phyloP scores from a whole-genome alignment of 2,888 invertebrate genomes.

The Dexiosoma caninum region DNA sequence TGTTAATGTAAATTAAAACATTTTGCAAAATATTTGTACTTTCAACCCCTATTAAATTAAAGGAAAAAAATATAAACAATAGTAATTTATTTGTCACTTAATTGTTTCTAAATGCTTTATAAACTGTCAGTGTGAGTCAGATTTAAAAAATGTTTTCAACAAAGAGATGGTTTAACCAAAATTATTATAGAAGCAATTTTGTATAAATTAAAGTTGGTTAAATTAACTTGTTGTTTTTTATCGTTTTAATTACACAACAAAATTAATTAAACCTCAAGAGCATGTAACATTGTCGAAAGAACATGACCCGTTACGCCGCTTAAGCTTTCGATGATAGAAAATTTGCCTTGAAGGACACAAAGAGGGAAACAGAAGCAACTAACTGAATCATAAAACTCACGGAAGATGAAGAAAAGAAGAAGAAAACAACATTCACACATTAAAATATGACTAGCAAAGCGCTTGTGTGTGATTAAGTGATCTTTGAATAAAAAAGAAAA shows the following conservation, averaged over 20 bases:
- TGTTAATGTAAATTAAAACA: too few relatives aligned
- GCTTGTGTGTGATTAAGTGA: too few relatives aligned
- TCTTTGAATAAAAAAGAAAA: not conserved
- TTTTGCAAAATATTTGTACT: conserved; percentile 43
- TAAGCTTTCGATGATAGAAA: conserved; percentile 18
- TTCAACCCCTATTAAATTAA: conserved; percentile 52
- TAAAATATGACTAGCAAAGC: too few relatives aligned
- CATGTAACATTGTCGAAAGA: conserved; percentile 30
- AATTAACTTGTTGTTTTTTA: conserved; percentile 1
- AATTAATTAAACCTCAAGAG: not conserved
- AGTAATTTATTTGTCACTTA: conserved; percentile 43
- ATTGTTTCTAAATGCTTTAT: conserved; percentile 38
- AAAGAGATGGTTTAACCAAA: conserved; percentile 10
- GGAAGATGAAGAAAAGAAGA: not conserved
- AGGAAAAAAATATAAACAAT: not conserved
- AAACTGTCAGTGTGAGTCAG: not conserved
- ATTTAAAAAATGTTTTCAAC: conserved; percentile 1
- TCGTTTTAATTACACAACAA: conserved; percentile 24
- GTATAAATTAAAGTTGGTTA: not conserved
- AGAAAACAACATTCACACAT: not conserved
- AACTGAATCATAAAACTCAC: not conserved
- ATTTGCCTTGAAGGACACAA: conserved; percentile 5
- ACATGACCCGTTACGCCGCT: conserved; percentile 28
- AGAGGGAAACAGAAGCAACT: not conserved
- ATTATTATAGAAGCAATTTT: conserved; percentile 16